Base-by-base conservation (phyloP, 2,888 invertebrate species). In the Morpho achilles region DNA sequence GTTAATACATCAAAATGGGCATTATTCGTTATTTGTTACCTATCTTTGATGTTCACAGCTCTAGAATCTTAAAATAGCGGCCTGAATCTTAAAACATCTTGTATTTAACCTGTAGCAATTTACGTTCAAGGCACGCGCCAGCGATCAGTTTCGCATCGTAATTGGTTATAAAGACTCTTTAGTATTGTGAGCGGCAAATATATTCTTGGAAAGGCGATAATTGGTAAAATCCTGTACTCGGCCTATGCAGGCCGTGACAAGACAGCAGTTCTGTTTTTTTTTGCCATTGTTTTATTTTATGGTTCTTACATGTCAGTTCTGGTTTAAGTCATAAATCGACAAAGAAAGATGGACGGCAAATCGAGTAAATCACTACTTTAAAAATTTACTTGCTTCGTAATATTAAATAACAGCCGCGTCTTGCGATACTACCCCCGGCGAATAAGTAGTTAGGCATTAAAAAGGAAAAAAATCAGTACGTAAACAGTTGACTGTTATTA, bases 41-140 rank as follows among this genome's bases (percentile, higher is more conserved):
- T 32, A 32, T 67, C 70, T 80, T 79, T 77, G 76, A 80, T 77
- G 75, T 75, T 66, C 69, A 68, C 70, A 68, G 68, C 63, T 69
- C 66, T 67, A 69, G 67, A 66, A 67, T 68, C 62, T 64, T 67
- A 76, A 78, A 79, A 82, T 84, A 80, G 78, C 76, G 76, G 72
- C 67, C 66, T 75, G 75, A 77, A 80, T 79, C 76, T 79, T 79
- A 79, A 70, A 71, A 71, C 64, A 10, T 67, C 60, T 66, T 70
- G 70, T 76, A 75, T 32, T 32, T 79, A 80, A 79, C 76, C 72
- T 77, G 75, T 74, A 78, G 71, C 76, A 78, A 84, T 87, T 85
- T 79, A 79, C 67, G 78, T 82, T 82, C 85, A 64, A 66, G 67
- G 75, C 84, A 84, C 85, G 83, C 75, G 75, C 71, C 61, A 70